Base-by-base conservation (phyloP, 2,113 vertebrate genomes). In the Turdus rufiventris region DNA sequence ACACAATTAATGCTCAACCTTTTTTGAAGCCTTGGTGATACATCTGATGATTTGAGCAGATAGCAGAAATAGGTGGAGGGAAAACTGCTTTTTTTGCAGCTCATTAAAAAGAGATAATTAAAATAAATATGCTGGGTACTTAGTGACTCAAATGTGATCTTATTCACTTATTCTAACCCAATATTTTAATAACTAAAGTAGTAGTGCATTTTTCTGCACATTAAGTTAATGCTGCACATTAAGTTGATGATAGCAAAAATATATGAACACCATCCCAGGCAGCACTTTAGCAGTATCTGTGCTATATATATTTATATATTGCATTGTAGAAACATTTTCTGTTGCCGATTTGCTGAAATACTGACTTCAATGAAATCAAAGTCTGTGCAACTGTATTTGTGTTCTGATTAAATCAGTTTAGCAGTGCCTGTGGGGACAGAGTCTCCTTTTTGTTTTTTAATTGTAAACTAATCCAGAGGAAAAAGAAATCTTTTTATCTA, bases 321-420 rank as follows among this genome's bases (percentile, higher is more conserved):
- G 38, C 18, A 24, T 33, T 86, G 56, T 38, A 86, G 29, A 66
- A 70, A 40, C 62, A 40, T n/a, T 58, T 51, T 72, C n/a, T 58
- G 23, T 75, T 58, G n/a, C 48, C 33, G 24, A 70, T 71, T 73
- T 78, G 40, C 26, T 47, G 33, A 48, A 93, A 65, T 80, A 56
- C 17, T 10, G 51, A 54, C n/a, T 54, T 86, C 31, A 71, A 82
- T 36, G 54, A 91, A 90, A 56, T 63, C 17, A 61, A 94, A 34
- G 54, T 68, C 62, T 20, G 8, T 73, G 38, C 21, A 58, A 24
- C 73, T 85, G 28, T 42, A n/a, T 65, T 68, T 91, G 16, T 75
- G 36, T 85, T 96, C 61, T 70, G 70, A 83, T 80, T 97, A 93
- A 97, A 94, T 93, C 40, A 81, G 65, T 97, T 96, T 93, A 95